Conservation (phyloP, 2,113 vertebrate species). For the Corythoichthys intestinalis region DNA sequence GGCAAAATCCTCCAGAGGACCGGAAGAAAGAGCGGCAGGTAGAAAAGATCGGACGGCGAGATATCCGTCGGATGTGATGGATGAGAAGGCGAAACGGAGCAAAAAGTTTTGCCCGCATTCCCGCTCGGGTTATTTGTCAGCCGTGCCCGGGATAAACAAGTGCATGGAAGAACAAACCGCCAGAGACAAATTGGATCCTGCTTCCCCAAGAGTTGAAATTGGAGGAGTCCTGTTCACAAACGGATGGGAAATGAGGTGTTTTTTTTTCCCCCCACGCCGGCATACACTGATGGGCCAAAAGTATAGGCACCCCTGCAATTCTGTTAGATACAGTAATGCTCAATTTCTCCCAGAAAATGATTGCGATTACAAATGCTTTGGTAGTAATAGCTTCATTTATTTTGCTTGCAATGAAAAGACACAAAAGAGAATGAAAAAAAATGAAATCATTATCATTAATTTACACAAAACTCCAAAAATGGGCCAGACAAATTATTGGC, state of each 20-base stretch:
- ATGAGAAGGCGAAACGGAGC: constrained; percentile 3
- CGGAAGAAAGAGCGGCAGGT: constrained; percentile 5
- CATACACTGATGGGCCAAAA: no score
- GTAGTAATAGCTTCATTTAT: no score
- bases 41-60: constrained; percentile 8
- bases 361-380: no score
- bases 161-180: neutral
- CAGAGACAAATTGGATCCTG: neutral
- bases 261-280: neutral
- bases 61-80: constrained; percentile 11
- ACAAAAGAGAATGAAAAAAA: no score
- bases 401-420: no score
- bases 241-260: neutral
- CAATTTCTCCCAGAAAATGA: no score
- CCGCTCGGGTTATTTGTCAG: neutral
- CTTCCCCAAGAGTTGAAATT: neutral
- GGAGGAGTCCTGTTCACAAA: neutral
- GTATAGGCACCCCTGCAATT: no score
- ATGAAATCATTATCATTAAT: no score
- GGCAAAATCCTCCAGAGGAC: constrained; percentile 12
- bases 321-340: no score
- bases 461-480: no score
- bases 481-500: no score
- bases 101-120: neutral
- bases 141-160: neutral